Percentiles rank a stretch among this genome's conserved stretches.
Conservation (phyloP, 2,797 vertebrate species). For the Poeciliopsis infans region DNA sequence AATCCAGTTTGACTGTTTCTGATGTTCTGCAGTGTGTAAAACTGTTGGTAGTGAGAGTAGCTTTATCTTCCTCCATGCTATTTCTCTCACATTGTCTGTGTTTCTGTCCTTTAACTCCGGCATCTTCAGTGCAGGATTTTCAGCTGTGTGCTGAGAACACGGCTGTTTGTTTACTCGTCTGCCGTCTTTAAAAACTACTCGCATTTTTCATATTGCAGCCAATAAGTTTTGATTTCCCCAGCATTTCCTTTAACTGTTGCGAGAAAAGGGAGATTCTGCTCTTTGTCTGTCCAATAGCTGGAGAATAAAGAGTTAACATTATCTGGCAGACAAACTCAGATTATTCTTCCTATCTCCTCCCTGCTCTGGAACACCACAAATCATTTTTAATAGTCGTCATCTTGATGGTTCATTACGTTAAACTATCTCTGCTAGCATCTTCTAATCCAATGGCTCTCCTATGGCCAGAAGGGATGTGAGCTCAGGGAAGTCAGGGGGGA, state of each 20-base stretch:
- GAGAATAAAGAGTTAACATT: conserved; percentile 39
- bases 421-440: conserved; percentile 94
- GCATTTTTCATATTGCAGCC: background rate
- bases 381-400: conserved; percentile 94
- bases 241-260: background rate
- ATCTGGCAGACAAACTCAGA: conserved; percentile 47
- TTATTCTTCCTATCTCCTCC: conserved; percentile 39
- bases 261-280: background rate
- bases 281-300: background rate
- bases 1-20: background rate
- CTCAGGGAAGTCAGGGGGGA: conserved; percentile 27
- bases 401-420: conserved; percentile 95
- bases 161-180: too few species aligned
- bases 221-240: background rate
- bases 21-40: background rate
- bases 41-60: background rate
- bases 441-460: conserved; percentile 93
- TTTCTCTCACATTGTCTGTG: too few species aligned
- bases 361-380: conserved; percentile 79
- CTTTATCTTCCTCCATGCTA: background rate
- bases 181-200: background rate
- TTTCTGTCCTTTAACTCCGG: too few species aligned
- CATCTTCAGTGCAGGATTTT: background rate
- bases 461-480: conserved; percentile 84
- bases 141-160: too few species aligned